Evolutionary conservation across 2,113 vertebrate genomes (phyloP), one percentile per base, ranked within the genome.

Genomic region (Halichoerus grypus): DNA sequence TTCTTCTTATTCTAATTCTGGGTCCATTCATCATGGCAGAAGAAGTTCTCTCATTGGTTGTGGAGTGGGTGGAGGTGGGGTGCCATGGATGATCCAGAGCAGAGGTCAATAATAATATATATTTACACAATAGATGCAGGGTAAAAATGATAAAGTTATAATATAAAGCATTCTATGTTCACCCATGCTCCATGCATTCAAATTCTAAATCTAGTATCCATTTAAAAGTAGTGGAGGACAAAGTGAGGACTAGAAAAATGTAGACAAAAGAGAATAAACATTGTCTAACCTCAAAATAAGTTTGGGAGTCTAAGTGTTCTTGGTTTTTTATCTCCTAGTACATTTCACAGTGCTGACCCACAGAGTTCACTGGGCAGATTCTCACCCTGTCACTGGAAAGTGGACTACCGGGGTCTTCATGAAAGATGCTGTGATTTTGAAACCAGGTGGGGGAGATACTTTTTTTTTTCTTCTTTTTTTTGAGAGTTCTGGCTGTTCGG

Each of bases 1-100:
- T 36, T 15, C 9, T 51, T 18, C 6, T n/a, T 15, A 97, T 98
- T 98, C 92, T 98, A 97, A 98, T 97, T 98, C 94, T 97, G 89
- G 80, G 89, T 97, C 98, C 71, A 99, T 99, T 99, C 98, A 99
- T 99, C 98, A 99, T 98, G 98, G 98, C 98, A 98, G 39, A 67
- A 77, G 86, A 96, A 85, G 65, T 74, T 95, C 59, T 97, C 95
- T 95, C 93, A 95, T 95, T 98, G 88, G 91, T 61, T 97, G 49
- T 82, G 31, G 84, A n/a, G 74, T 89, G 81, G 82, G 79, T 95
- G 92, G 81, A 96, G 92, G 84, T 94, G 28, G 81, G 94, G 61
- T 74, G 5, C 28, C 46, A 91, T 31, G 85, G 61, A 91, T 84
- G 63, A 42, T 97, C 53, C 59, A 95, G 86, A 98, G 94, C 61